A percentile compares a stretch with the other conserved stretches of the same genome.
Evolutionary conservation across 2,888 invertebrate species (phyloP).

Genomic region (Meteorus colon): DNA sequence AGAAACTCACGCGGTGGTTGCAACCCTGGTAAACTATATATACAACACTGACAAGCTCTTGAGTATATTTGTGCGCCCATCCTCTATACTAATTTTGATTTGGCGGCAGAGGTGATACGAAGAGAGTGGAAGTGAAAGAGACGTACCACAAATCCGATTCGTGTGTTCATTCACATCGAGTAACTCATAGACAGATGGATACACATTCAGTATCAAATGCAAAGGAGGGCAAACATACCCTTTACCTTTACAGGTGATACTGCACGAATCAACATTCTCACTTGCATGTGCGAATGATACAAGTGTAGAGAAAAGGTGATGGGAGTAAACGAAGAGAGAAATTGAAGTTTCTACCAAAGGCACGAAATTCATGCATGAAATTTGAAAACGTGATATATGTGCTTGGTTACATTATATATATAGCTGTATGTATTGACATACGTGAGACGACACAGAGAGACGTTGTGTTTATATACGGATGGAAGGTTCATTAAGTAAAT

Average conservation of each 20-base stretch:
- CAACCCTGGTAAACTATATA: background rate
- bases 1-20: background rate
- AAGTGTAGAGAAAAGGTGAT: background rate
- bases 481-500: background rate
- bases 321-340: background rate
- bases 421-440: conserved; percentile 10
- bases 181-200: background rate
- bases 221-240: too few species aligned
- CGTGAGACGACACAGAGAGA: conserved; percentile 25
- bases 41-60: too few species aligned
- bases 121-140: too few species aligned
- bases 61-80: too few species aligned
- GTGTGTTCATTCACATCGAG: too few species aligned
- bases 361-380: conserved; percentile 40
- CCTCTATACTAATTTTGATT: too few species aligned
- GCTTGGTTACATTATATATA: background rate
- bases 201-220: too few species aligned
- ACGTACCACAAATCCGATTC: too few species aligned
- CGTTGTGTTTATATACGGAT: background rate
- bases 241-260: conserved; percentile 13
- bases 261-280: conserved; percentile 30
- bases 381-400: conserved; percentile 29
- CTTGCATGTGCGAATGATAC: conserved; percentile 16
- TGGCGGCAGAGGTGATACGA: too few species aligned
- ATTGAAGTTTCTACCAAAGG: conserved; percentile 29